Evolutionary conservation across 1,140 invertebrate genomes (phyloP), one percentile per base, ranked within the genome.

Genomic region (Halictus rubicundus): DNA sequence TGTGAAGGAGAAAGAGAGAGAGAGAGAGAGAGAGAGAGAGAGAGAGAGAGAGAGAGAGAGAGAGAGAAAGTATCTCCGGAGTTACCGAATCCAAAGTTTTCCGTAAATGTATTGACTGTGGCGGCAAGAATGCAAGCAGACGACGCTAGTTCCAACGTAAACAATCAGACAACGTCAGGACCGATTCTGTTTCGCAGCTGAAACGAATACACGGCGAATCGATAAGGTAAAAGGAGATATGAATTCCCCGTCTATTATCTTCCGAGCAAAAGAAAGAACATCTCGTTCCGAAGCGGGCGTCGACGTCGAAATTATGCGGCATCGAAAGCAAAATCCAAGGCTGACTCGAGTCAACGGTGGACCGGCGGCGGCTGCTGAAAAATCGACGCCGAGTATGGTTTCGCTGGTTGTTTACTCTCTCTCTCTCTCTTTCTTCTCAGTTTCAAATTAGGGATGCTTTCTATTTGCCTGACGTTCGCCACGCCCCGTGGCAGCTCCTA

Each of bases 391-490:
- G 71, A 5, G 71, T 64, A 81, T 14, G 71, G 70, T 81, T 86
- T 88, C 83, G 86, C 81, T 73, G 87, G 83, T 88, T 88, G 84
- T 88, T 89, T 87, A 84, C 85, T 87, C 88, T 87, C 88, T 86
- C 82, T 19, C 49, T 12, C 49, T 21, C 49, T 52, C 5, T 52
- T 52, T 21, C 49, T 76, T 89, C 88, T 88, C 88, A 90, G 89
- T 90, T 90, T 90, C 89, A 89, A 90, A 90, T 91, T 90, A 91
- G 89, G 87, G 88, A 91, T 90, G 89, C 88, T 91, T 90, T 90
- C 90, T 89, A 90, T 91, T 88, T 85, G 86, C 74, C 83, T 90
- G 90, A 91, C 90, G 89, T 81, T 82, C 71, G 89, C 89, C 80
- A 89, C 90, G 89, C 90, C 90, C 87, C 85, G 82, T 70, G 57